Conservation (phyloP, 1,140 invertebrate genomes). For the Zelostemma sp. region DNA sequence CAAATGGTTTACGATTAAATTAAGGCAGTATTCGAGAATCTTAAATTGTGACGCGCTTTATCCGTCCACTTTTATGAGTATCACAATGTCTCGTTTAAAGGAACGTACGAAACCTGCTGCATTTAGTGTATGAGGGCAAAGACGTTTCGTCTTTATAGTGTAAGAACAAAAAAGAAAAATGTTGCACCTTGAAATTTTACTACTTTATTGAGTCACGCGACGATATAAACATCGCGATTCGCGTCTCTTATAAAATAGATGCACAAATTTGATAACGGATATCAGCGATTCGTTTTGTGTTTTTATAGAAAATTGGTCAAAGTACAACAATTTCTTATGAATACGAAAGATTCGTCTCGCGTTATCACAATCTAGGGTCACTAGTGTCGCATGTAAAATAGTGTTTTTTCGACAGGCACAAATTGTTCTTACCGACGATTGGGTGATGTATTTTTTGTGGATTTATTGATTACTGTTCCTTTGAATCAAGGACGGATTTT, state of each 20-base stretch:
- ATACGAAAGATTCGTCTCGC: conserved; percentile 45
- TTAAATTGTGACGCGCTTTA: conserved; percentile 18
- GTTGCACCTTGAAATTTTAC: conserved; percentile 9
- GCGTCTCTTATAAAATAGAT: not conserved
- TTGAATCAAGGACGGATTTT: not conserved
- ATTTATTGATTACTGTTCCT: not conserved
- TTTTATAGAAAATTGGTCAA: conserved; percentile 5
- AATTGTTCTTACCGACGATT: conserved; percentile 18
- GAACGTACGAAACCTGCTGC: conserved; percentile 65
- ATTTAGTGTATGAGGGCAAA: conserved; percentile 36
- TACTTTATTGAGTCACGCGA: not conserved
- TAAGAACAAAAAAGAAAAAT: conserved; percentile 38
- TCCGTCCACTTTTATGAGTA: conserved; percentile 62
- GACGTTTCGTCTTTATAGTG: conserved; percentile 33
- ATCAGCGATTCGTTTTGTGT: not conserved
- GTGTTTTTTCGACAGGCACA: conserved; percentile 48
- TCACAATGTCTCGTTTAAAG: conserved; percentile 70
- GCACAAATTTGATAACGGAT: not conserved
- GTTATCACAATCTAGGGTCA: conserved; percentile 56
- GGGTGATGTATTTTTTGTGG: not conserved
- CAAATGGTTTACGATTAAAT: not conserved
- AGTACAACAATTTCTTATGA: conserved; percentile 31
- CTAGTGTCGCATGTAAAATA: conserved; percentile 30
- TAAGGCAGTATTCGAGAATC: conserved; percentile 12
- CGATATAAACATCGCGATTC: not conserved